A percentile compares a stretch with the other conserved stretches of the same genome.
phyloP scores from a whole-genome alignment of 2,888 invertebrate genomes.

The Diarsia dahlii region DNA sequence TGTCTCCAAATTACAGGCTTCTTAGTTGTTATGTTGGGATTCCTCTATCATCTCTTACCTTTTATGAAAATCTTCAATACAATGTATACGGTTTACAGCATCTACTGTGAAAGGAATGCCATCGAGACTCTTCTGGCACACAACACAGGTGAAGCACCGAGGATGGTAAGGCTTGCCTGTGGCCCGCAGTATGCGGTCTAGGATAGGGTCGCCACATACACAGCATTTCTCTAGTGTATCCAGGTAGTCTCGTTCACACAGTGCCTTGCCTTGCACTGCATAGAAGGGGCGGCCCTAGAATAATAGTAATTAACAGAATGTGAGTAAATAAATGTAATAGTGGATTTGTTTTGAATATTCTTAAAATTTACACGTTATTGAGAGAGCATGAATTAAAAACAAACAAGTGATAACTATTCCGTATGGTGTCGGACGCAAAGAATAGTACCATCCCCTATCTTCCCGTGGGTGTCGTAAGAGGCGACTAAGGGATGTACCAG shows the following conservation, averaged over 20 bases:
- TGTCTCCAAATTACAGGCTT: not conserved
- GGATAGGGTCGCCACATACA: constrained; percentile 98
- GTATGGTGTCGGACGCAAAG: no score
- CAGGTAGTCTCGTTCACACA: constrained; percentile 98
- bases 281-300: constrained; percentile 98
- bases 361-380: no score
- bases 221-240: constrained; percentile 99
- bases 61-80: constrained; percentile 99
- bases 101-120: constrained; percentile 99
- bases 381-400: not conserved
- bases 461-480: no score
- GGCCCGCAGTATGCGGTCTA: constrained; percentile 98
- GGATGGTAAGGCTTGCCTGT: constrained; percentile 99
- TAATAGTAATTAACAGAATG: not conserved
- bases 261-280: constrained; percentile 97
- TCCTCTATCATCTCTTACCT: constrained; percentile 88
- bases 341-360: not conserved
- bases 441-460: no score
- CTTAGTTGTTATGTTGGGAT: not conserved
- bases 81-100: constrained; percentile 99
- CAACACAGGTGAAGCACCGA: constrained; percentile 98
- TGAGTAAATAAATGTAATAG: not conserved
- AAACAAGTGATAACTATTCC: not conserved
- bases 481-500: no score
- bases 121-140: constrained; percentile 98